Conservation (phyloP, 1,140 invertebrate genomes). For the Ceratosolen solmsi region DNA sequence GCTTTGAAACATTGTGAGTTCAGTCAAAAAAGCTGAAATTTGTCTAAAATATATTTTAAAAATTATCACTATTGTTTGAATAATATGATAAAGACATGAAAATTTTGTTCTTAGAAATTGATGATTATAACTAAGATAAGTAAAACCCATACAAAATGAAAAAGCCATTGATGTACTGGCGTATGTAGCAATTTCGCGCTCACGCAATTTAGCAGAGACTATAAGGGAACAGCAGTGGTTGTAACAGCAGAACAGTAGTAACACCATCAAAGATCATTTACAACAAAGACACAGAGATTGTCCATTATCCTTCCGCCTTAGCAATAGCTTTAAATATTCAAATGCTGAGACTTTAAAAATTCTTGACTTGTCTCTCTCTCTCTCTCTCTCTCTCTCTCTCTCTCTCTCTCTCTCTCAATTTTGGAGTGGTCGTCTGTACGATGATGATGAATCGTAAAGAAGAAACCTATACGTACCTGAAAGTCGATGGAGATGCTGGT, state of each 20-base stretch:
- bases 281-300: constrained; percentile 47
- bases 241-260: not conserved
- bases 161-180: not conserved
- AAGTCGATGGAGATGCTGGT: constrained; percentile 37
- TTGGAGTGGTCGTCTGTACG: not conserved
- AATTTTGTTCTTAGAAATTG: no score
- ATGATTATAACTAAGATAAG: constrained; percentile 21
- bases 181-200: constrained; percentile 13
- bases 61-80: no score
- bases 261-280: constrained; percentile 9
- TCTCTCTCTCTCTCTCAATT: no score
- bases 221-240: not conserved
- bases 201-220: constrained; percentile 1
- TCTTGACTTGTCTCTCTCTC: not conserved
- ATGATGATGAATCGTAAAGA: constrained; percentile 48
- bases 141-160: constrained; percentile 6
- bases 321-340: constrained; percentile 46
- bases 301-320: constrained; percentile 32
- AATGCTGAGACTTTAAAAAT: constrained; percentile 26
- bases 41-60: no score
- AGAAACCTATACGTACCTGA: not conserved
- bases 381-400: no score
- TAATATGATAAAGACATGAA: no score
- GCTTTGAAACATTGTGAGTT: no score
- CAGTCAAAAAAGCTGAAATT: no score